A percentile compares a stretch with the other conserved stretches of the same genome.
phyloP scores from a whole-genome alignment of 2,797 vertebrate genomes.

The Diceros bicornis region DNA sequence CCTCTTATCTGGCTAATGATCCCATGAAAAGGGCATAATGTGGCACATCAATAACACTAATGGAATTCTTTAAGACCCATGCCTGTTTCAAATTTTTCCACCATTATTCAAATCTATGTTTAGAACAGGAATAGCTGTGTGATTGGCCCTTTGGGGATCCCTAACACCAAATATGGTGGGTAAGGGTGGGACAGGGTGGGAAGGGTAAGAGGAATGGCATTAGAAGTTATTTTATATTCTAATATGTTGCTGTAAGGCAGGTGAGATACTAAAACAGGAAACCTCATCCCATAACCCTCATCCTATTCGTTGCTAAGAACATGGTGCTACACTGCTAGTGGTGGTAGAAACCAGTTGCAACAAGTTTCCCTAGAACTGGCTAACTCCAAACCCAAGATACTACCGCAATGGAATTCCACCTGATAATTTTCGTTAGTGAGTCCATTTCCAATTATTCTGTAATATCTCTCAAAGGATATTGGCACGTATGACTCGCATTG shows the following conservation, averaged over 20 bases:
- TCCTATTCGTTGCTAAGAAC: neutral
- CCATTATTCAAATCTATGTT: constrained; percentile 60
- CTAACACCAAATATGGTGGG: neutral
- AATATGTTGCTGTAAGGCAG: neutral
- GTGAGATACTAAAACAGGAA: neutral
- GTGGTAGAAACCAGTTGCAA: neutral
- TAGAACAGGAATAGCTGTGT: constrained; percentile 27
- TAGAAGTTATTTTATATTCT: neutral
- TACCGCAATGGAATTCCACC: neutral
- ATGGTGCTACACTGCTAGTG: neutral
- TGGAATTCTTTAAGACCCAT: constrained; percentile 60
- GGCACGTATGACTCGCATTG: neutral
- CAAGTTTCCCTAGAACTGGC: neutral
- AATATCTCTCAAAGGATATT: neutral
- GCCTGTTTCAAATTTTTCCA: neutral
- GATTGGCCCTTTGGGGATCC: neutral
- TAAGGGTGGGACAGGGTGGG: neutral
- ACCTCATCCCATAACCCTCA: neutral
- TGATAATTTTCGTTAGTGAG: neutral
- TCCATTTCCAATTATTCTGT: neutral
- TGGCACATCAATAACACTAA: constrained; percentile 69
- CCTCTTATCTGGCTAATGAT: constrained; percentile 74
- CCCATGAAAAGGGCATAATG: constrained; percentile 70
- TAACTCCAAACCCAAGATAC: neutral
- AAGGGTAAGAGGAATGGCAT: neutral